Base-by-base conservation (phyloP, 2,888 invertebrate species). In the Pasiphila rectangulata region DNA sequence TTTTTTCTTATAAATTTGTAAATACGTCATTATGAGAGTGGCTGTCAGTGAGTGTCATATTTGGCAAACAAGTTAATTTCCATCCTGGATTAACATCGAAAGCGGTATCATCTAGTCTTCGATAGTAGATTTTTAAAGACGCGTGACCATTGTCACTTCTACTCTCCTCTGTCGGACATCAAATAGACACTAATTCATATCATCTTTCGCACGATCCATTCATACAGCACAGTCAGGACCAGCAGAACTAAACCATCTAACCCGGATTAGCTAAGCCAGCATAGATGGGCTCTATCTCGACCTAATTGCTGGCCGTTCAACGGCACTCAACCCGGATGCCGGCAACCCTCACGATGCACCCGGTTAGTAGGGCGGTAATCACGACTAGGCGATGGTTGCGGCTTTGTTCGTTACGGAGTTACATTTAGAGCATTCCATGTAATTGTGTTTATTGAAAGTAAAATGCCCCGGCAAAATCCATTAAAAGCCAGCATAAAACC, bases 251-350 rank as follows among this genome's bases (percentile, higher is more conserved):
- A 30, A 32, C 27, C 2, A 32, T 32, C 56, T 51, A 16, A 29
- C 4, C 16, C 17, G 25, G 30, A 44, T 40, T 23, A 45, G 45
- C 41, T 50, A 30, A 19, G 27, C 52, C 57, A 61, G 65, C 68
- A 65, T 63, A 70, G 72, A 69, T 70, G 64, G 66, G 52, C 67
- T 68, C 71, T 72, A 66, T 63, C 66, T 65, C 80, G 83, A 83
- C 83, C 83, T 80, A 81, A 81, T 83, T 83, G 82, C 69, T 71
- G 75, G 67, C 69, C 79, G 76, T 81, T 82, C 75, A 79, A 82
- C 71, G 73, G 62, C 79, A 75, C 83, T 83, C 77, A 75, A 81
- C 81, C 74, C 79, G 74, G 69, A 76, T 80, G 72, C 69, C 65
- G 74, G 72, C 75, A 71, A 64, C 71, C 65, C 65, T 67, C 59